Percentiles rank a stretch among this genome's conserved stretches.
Evolutionary conservation across 2,888 invertebrate species (phyloP).

Genomic region (Villa cingulata): DNA sequence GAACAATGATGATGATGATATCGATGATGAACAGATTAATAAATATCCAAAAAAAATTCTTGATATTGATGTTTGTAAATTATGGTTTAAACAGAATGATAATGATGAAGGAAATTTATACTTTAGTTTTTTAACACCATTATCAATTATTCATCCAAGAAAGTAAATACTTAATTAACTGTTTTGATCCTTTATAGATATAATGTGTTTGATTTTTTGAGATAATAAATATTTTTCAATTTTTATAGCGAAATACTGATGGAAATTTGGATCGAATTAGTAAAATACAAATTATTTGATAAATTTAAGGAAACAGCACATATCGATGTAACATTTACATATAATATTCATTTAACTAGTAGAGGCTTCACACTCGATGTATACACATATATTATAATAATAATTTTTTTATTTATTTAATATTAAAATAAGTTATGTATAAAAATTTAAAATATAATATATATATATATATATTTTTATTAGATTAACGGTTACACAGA

Average conservation of each 20-base stretch:
- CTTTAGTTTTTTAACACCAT: conserved; percentile 52
- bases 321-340: too few species aligned
- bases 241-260: conserved; percentile 20
- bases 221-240: too few species aligned
- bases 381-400: too few species aligned
- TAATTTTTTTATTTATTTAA: too few species aligned
- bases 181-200: too few species aligned
- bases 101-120: conserved; percentile 58
- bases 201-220: too few species aligned
- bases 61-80: conserved; percentile 38
- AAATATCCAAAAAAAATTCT: conserved; percentile 42
- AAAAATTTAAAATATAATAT: too few species aligned
- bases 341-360: conserved; percentile 41
- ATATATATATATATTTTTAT: not conserved
- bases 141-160: conserved; percentile 43
- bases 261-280: conserved; percentile 39
- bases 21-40: not conserved
- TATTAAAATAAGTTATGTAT: too few species aligned
- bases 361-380: conserved; percentile 37
- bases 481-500: conserved; percentile 12
- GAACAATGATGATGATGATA: not conserved
- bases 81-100: conserved; percentile 68
- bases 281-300: conserved; percentile 31
- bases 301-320: too few species aligned
- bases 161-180: conserved; percentile 37